These are phyloP conservation scores for Momotus momota DNA, from an alignment of 2,797 vertebrate species.

Conservation along the genomic window DNA sequence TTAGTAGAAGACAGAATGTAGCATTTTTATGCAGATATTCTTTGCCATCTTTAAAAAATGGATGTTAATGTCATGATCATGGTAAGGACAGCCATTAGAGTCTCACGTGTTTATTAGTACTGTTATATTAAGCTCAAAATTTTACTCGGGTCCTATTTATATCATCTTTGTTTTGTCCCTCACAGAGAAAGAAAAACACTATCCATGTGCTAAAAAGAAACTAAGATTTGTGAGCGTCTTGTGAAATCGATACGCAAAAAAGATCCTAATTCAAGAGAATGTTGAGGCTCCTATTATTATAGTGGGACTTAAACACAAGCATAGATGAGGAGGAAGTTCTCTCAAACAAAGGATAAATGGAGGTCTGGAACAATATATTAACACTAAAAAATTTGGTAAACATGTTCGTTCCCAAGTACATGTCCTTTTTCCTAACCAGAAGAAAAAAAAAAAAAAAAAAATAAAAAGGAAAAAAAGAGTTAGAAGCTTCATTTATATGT, in stretches of 20 bases:
- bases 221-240: neutral
- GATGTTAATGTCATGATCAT: neutral
- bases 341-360: neutral
- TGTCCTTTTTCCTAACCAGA: neutral
- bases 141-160: neutral
- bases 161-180: neutral
- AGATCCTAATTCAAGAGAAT: neutral
- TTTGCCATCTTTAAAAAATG: neutral
- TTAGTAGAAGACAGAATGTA: neutral
- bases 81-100: neutral
- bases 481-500: neutral
- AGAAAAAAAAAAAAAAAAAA: neutral
- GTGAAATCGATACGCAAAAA: neutral
- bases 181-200: neutral
- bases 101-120: neutral
- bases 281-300: neutral
- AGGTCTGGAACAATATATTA: neutral
- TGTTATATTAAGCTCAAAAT: neutral
- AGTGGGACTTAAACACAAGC: neutral
- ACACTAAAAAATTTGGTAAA: neutral
- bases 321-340: neutral
- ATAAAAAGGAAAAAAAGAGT: neutral
- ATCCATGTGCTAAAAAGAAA: neutral
- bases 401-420: neutral
- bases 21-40: slow-evolving; percentile 22